Evolutionary conservation across 37 sponge, comb jelly and placozoan species (phyloP), one percentile per base, ranked within the genome.

Genomic region (Hormiphora californensis): DNA sequence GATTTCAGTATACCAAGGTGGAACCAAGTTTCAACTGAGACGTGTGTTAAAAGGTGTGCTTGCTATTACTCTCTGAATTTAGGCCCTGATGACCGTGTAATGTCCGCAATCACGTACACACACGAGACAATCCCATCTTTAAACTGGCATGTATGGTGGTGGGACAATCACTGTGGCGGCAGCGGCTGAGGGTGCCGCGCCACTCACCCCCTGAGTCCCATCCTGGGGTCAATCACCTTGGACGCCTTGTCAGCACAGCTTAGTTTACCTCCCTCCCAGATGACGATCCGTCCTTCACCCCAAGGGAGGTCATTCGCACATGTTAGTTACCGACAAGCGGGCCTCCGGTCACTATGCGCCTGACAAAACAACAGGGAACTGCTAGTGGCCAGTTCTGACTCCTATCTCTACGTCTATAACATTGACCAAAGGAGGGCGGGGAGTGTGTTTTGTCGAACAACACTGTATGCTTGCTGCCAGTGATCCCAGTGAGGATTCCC

Each of bases 161-260:
- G n/a, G n/a, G n/a, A n/a, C n/a, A n/a, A n/a, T n/a, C n/a, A n/a
- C n/a, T n/a, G n/a, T n/a, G n/a, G n/a, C n/a, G n/a, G n/a, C 88
- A 33, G 87, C 89, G 12, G 65, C 91, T 1, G 61, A 65, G 57
- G 93, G 89, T 4, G 54, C 86, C 85, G 23, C 73, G 19, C 54
- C 86, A 37, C 39, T 55, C 15, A 34, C 55, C 63, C 90, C 92
- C 11, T 92, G 91, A 40, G 87, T 87, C 11, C 78, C 90, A 87
- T 88, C 91, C 0, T 98, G 99, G 99, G 92, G 92, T 90, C 93
- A 94, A 36, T 95, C n/a, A n/a, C n/a, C n/a, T n/a, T n/a, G n/a
- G n/a, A n/a, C n/a, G n/a, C n/a, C n/a, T n/a, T n/a, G n/a, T n/a
- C n/a, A n/a, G n/a, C n/a, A n/a, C n/a, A n/a, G n/a, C n/a, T n/a